A percentile compares a stretch with the other conserved stretches of the same genome.
These are phyloP conservation scores for Clarias laeviceps DNA, from an alignment of 2,797 vertebrate genomes.

Conservation along the genomic window DNA sequence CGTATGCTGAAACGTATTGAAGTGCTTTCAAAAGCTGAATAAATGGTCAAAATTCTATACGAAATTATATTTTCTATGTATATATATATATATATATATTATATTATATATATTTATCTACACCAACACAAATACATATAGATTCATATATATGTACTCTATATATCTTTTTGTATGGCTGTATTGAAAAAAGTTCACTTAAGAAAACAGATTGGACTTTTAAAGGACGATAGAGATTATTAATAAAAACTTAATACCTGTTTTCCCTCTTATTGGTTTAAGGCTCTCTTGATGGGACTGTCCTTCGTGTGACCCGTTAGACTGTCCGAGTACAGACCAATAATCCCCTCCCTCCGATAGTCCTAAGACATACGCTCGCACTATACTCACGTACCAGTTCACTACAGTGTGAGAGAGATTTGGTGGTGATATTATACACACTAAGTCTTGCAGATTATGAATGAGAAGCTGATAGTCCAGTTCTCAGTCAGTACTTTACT, in stretches of 20 bases:
- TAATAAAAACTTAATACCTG: slow-evolving; percentile 73
- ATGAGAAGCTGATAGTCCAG: background rate
- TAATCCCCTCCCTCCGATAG: slow-evolving; percentile 15
- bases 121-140: slow-evolving; percentile 87
- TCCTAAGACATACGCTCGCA: background rate
- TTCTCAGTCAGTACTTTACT: slow-evolving; percentile 37
- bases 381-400: slow-evolving; percentile 36
- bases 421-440: background rate
- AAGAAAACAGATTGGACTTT: slow-evolving; percentile 78
- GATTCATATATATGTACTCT: slow-evolving; percentile 76
- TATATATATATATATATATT: slow-evolving; percentile 61
- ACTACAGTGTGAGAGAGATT: slow-evolving; percentile 43
- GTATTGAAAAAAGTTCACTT: slow-evolving; percentile 80
- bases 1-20: slow-evolving; percentile 67
- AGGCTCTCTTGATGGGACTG: slow-evolving; percentile 73
- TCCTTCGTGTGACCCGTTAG: slow-evolving; percentile 52
- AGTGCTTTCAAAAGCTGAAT: slow-evolving; percentile 76
- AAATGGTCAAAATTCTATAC: slow-evolving; percentile 83
- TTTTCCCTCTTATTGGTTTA: slow-evolving; percentile 66
- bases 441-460: background rate
- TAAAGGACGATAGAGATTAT: slow-evolving; percentile 75
- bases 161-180: slow-evolving; percentile 81
- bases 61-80: slow-evolving; percentile 83
- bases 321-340: slow-evolving; percentile 42
- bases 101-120: slow-evolving; percentile 70